Base-by-base conservation (phyloP, 2,113 vertebrate species). In the Chlamydotis undulata region DNA sequence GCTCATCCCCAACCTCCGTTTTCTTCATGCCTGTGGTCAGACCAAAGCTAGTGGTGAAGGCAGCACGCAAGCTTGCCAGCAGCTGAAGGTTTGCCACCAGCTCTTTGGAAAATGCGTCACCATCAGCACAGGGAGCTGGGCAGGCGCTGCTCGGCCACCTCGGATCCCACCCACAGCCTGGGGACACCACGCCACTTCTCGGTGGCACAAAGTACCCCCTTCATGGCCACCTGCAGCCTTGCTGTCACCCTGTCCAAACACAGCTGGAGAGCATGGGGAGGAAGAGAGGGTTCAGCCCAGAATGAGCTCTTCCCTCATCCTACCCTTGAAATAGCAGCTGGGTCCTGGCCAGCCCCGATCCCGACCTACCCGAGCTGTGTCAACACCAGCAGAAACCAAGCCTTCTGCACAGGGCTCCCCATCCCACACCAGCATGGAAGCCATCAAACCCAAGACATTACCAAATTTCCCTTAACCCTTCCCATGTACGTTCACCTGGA, bases 11-110 rank as follows among this genome's bases (percentile, higher is more conserved):
- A 14, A 73, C 12, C 3, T 73, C 94, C 93, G 89, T 94, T 96
- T 96, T 95, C 61, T 87, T 96, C 96, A 94, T 97, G 89, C 96
- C 87, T 97, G 95, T 97, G 95, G 96, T 96, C 83, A 96, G 94
- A 91, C 77, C 81, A 84, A 93, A 87, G 77, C 69, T 57, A 19
- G 83, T 35, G 59, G 77, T 9, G 24, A 89, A 96, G 89, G 77
- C 89, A 84, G 77, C 53, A 57, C 0, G 1, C 33, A 39, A 67
- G 63, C 77, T 39, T 83, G 88, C 91, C 94, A 92, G 65, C 55
- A 93, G 80, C 91, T 82, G 60, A 89, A 87, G 68, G 56, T 78
- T 52, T 84, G 80, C 95, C 60, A 84, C 87, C 89, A 82, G 65
- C 69, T 76, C 70, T 83, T 56, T 49, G 65, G 81, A 95, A 93